Conservation (phyloP, 2,797 vertebrate species). For the Ctenopoma multispine region DNA sequence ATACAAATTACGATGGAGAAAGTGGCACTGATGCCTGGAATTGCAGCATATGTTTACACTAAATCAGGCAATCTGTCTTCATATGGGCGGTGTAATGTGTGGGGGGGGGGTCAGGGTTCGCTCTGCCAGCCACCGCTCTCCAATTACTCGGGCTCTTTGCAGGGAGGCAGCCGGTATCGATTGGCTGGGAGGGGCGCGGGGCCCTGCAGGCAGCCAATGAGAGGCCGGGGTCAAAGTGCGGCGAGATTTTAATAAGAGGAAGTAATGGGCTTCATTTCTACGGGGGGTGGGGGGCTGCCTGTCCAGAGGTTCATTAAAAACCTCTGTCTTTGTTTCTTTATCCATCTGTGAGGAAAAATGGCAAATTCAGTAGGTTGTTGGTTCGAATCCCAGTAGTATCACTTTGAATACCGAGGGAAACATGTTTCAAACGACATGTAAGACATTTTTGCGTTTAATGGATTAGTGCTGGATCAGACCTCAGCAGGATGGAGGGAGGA, state of each 20-base stretch:
- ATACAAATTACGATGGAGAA: slow-evolving; percentile 88
- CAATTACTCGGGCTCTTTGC: slow-evolving; percentile 78
- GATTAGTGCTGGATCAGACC: too few species aligned
- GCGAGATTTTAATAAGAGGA: slow-evolving; percentile 79
- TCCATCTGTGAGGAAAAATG: slow-evolving; percentile 12
- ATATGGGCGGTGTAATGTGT: slow-evolving; percentile 80
- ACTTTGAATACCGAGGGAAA: not conserved
- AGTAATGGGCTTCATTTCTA: slow-evolving; percentile 80
- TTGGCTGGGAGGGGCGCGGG: slow-evolving; percentile 66
- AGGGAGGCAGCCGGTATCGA: slow-evolving; percentile 76
- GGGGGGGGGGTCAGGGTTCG: slow-evolving; percentile 75
- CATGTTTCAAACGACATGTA: too few species aligned
- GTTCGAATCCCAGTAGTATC: not conserved
- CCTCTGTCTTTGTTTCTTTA: slow-evolving; percentile 34
- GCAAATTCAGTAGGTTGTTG: not conserved
- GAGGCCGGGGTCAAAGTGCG: slow-evolving; percentile 75
- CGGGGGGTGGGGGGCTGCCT: not conserved
- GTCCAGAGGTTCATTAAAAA: slow-evolving; percentile 69
- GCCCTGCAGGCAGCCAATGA: slow-evolving; percentile 74
- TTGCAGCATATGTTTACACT: slow-evolving; percentile 90
- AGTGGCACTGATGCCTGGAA: slow-evolving; percentile 86
- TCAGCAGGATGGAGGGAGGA: not conserved
- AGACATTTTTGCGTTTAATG: too few species aligned
- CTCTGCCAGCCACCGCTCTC: slow-evolving; percentile 67
- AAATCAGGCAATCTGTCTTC: slow-evolving; percentile 91